phyloP scores from a whole-genome alignment of 2,888 invertebrate genomes.

The Eulithis prunata region DNA sequence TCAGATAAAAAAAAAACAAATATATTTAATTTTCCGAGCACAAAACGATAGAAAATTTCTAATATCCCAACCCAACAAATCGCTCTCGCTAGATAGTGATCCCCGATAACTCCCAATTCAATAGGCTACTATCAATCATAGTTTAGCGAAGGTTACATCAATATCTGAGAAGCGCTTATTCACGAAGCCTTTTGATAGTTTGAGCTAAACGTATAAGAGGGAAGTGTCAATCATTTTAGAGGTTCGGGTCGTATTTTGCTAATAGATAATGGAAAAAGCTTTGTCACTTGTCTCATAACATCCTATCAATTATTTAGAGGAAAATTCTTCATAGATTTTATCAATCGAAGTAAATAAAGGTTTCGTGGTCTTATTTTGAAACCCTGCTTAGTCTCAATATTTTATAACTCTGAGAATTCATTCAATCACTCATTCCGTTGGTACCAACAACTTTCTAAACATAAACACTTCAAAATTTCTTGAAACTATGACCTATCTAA shows the following conservation, averaged over 20 bases:
- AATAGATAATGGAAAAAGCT: slow-evolving; percentile 31
- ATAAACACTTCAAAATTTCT: slow-evolving; percentile 10
- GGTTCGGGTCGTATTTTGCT: slow-evolving; percentile 37
- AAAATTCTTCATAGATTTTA: not conserved
- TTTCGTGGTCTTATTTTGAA: too few relatives aligned
- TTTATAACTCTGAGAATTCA: too few relatives aligned
- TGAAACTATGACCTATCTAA: slow-evolving; percentile 1
- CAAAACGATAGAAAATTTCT: slow-evolving; percentile 52
- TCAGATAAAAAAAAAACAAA: not conserved
- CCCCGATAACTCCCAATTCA: slow-evolving; percentile 70
- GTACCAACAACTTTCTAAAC: slow-evolving; percentile 1
- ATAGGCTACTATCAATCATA: slow-evolving; percentile 79
- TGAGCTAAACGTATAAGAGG: slow-evolving; percentile 51
- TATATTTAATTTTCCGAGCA: slow-evolving; percentile 29
- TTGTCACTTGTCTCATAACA: slow-evolving; percentile 31
- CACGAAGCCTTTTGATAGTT: slow-evolving; percentile 66
- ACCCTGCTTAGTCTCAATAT: too few relatives aligned
- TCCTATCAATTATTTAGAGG: not conserved
- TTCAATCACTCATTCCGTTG: too few relatives aligned
- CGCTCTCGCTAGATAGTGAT: slow-evolving; percentile 61
- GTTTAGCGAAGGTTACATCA: slow-evolving; percentile 74
- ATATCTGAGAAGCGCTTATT: slow-evolving; percentile 74
- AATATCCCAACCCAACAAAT: slow-evolving; percentile 73
- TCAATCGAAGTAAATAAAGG: too few relatives aligned
- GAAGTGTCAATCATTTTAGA: slow-evolving; percentile 58